These are phyloP conservation scores for Gallinago solitaria DNA, from an alignment of 2,797 vertebrate genomes.

Conservation along the genomic window DNA sequence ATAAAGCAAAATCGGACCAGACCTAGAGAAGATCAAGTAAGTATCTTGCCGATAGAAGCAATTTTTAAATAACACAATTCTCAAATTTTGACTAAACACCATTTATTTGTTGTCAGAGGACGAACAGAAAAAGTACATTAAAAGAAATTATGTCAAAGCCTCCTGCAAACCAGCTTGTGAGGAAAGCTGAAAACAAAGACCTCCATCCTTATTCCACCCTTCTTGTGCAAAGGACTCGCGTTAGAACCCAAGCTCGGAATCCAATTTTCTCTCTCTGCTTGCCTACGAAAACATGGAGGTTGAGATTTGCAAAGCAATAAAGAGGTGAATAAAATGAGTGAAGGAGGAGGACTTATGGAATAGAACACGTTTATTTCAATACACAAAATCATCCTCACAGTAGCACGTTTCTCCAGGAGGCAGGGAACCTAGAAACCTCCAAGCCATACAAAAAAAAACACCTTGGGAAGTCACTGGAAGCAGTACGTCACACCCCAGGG, in stretches of 20 bases:
- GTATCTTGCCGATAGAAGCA: fast-evolving
- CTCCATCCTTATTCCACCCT: not conserved
- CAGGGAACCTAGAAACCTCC: not conserved
- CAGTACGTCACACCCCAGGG: not conserved
- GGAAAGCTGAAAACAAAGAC: not conserved
- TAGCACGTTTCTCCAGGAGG: fast-evolving
- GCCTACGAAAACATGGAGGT: not conserved
- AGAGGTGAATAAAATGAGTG: not conserved
- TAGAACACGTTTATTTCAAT: fast-evolving
- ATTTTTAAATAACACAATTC: not conserved
- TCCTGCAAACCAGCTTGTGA: not conserved
- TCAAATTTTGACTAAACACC: not conserved
- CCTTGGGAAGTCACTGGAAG: fast-evolving
- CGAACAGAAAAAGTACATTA: not conserved
- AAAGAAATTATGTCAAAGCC: not conserved
- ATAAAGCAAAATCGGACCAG: not conserved
- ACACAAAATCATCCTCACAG: not conserved
- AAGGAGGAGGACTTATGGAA: fast-evolving
- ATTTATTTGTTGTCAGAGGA: not conserved
- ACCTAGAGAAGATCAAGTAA: not conserved
- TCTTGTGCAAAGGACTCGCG: not conserved
- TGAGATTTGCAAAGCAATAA: not conserved
- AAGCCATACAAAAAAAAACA: not conserved
- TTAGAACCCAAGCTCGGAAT: not conserved
- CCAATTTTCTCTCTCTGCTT: not conserved